Percentiles rank a stretch among this genome's conserved stretches.
These are phyloP conservation scores for Sminthopsis crassicaudata DNA, from an alignment of 2,113 vertebrate species.

Conservation along the genomic window DNA sequence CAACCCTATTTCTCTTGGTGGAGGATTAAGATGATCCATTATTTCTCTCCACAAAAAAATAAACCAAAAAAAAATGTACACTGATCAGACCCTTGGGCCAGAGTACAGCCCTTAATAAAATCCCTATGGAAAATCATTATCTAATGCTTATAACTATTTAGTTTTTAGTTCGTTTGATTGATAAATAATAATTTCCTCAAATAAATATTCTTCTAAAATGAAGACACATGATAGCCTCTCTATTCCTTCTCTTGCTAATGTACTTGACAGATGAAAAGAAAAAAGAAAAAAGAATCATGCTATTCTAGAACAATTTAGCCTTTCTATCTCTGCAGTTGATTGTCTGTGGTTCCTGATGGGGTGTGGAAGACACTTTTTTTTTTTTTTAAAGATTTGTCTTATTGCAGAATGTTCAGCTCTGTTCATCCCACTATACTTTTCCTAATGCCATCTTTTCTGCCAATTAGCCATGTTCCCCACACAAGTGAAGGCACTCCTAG, in stretches of 20 bases:
- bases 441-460: neutral
- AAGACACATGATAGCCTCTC: neutral
- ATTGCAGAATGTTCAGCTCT: neutral
- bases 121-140: neutral
- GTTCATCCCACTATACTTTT: constrained; percentile 29
- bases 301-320: neutral
- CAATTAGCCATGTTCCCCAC: neutral
- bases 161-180: constrained; percentile 18
- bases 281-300: neutral
- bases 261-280: constrained; percentile 1
- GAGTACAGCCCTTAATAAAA: neutral
- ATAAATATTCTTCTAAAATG: constrained; percentile 16
- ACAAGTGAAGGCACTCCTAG: neutral
- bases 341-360: neutral
- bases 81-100: neutral
- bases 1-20: neutral
- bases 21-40: constrained; percentile 20
- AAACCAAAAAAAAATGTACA: neutral
- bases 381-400: neutral
- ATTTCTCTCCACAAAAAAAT: neutral
- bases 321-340: constrained; percentile 9
- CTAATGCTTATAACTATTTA: constrained; percentile 16
- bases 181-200: constrained; percentile 29
- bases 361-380: neutral
- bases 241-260: neutral